A percentile compares a stretch with the other conserved stretches of the same genome.
Evolutionary conservation across 2,888 invertebrate species (phyloP).

Genomic region (Platycnemis pennipes): DNA sequence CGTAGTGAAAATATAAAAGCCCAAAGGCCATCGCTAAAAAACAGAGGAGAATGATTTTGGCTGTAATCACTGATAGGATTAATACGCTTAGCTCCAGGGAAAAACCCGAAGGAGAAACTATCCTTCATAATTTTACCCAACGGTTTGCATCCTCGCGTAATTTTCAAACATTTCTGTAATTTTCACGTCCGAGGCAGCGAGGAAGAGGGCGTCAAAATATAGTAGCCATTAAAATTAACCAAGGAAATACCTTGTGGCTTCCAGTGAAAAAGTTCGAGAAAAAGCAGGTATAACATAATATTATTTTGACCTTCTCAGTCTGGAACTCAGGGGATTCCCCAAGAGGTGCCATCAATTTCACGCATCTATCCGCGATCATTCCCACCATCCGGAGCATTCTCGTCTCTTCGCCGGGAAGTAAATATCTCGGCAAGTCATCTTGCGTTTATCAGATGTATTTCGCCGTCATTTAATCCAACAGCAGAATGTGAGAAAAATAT

Average conservation of each 20-base stretch:
- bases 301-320: neutral
- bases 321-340: neutral
- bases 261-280: neutral
- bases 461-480: neutral
- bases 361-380: neutral
- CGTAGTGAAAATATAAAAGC: too few relatives aligned
- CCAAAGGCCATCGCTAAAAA: neutral
- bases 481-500: neutral
- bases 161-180: neutral
- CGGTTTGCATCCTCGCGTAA: neutral
- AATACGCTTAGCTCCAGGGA: neutral
- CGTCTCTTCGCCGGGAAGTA: neutral
- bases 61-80: neutral
- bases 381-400: neutral
- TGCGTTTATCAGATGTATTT: neutral
- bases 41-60: neutral
- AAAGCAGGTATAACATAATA: neutral
- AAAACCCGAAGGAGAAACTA: neutral
- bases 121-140: neutral
- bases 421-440: neutral
- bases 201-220: neutral
- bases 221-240: neutral
- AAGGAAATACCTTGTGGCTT: neutral
- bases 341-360: neutral
- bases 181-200: neutral